Evolutionary conservation across 1,140 invertebrate species (phyloP).

Genomic region (Zaprionus africanus): DNA sequence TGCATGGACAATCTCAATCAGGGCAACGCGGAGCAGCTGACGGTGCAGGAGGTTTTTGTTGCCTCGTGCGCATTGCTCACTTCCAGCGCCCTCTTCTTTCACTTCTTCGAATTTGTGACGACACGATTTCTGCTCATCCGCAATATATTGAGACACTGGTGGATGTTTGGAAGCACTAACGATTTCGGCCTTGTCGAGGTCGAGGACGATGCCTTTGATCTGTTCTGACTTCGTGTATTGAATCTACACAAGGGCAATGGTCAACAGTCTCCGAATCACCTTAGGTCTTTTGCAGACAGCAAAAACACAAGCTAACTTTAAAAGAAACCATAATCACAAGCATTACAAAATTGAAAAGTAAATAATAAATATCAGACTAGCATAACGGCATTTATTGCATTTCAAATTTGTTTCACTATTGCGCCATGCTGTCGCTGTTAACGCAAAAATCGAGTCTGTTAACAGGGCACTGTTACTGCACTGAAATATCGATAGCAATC

Average conservation of each 20-base stretch:
- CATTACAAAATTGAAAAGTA: slow-evolving; percentile 16
- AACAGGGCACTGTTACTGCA: not conserved
- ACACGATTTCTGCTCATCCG: slow-evolving; percentile 73
- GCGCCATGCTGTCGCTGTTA: slow-evolving; percentile 3
- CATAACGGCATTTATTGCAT: slow-evolving; percentile 15
- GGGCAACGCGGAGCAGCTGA: slow-evolving; percentile 67
- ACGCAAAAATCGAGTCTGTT: slow-evolving; percentile 3
- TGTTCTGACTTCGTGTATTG: slow-evolving; percentile 51
- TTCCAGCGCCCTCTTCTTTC: slow-evolving; percentile 77
- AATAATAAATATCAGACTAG: slow-evolving; percentile 12
- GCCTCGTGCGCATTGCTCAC: slow-evolving; percentile 74
- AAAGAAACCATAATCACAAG: not conserved
- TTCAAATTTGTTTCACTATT: not conserved
- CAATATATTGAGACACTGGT: slow-evolving; percentile 78
- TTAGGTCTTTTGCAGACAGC: not conserved
- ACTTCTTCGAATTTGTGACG: slow-evolving; percentile 79
- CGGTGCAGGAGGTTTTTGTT: slow-evolving; percentile 70
- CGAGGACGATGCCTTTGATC: slow-evolving; percentile 71
- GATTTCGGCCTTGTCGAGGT: slow-evolving; percentile 71
- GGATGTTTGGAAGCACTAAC: slow-evolving; percentile 76
- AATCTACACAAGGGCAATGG: not conserved
- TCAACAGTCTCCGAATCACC: not conserved
- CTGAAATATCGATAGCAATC: not conserved
- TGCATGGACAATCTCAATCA: slow-evolving; percentile 80
- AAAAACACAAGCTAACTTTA: not conserved